Conservation (phyloP, 2,888 invertebrate species). For the Dryadula phaetusa region DNA sequence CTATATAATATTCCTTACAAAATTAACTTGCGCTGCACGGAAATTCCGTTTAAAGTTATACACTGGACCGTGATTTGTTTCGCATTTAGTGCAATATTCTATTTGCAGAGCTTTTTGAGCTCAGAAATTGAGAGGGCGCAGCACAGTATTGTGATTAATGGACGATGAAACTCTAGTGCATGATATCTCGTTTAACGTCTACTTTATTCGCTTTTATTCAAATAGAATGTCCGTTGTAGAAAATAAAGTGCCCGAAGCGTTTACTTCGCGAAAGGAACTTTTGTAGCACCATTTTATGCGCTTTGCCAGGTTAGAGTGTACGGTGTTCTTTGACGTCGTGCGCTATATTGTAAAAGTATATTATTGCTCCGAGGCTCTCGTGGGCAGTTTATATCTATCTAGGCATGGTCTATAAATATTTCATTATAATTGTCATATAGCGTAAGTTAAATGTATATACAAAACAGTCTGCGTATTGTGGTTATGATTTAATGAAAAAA, state of each 20-base stretch:
- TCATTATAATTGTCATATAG: too few species aligned
- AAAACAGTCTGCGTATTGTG: too few species aligned
- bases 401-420: too few species aligned
- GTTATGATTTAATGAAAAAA: too few species aligned
- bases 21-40: constrained; percentile 1
- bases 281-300: constrained; percentile 15
- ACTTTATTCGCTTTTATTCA: constrained; percentile 29
- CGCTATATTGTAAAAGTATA: constrained; percentile 10
- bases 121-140: constrained; percentile 23
- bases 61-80: constrained; percentile 17
- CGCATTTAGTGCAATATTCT: constrained; percentile 8
- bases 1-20: constrained; percentile 10
- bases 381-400: not conserved
- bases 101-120: constrained; percentile 19
- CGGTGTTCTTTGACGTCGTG: constrained; percentile 3
- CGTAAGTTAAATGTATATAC: too few species aligned
- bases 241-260: constrained; percentile 22
- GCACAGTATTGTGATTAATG: constrained; percentile 46
- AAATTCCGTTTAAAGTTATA: constrained; percentile 14
- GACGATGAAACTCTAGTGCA: constrained; percentile 43
- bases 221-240: constrained; percentile 29
- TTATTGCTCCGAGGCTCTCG: not conserved
- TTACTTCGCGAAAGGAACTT: constrained; percentile 27
- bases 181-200: constrained; percentile 35
- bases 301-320: constrained; percentile 22